Base-by-base conservation (phyloP, 2,797 vertebrate genomes). In the Falco columbarius region DNA sequence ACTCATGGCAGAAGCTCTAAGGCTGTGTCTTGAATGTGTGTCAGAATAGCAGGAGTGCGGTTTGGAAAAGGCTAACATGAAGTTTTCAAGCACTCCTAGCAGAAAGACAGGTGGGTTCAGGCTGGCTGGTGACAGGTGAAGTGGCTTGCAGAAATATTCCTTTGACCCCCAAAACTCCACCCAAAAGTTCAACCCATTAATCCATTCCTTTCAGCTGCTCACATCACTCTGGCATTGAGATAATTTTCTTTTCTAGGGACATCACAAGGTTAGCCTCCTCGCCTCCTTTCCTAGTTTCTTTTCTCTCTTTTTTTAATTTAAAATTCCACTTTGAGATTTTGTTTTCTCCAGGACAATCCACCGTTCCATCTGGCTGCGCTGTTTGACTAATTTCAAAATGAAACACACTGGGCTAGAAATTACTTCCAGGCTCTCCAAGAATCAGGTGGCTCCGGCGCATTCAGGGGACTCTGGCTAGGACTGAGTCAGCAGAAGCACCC, bases 401-500 rank as follows among this genome's bases (percentile, higher is more conserved):
- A 90, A 94, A 54, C 42, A 84, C 9, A 24, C 52, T 49, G 63
- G 8, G 63, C 73, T 94, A 76, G 86, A 95, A 95, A 96, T 96
- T 3, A 91, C 51, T 97, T 96, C 92, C 94, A 93, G 95, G 86
- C 86, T 82, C 74, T 81, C 34, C 77, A 85, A 92, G 56, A 94
- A 67, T 89, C 86, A 94, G 79, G 82, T 93, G 92, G 56, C 47
- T 79, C 22, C 24, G 91, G 23, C 0, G 0, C 6, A 1, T 93
- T 90, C 40, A 59, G 77, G 71, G 83, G 74, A 93, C 65, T 80
- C 76, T 81, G 46, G 56, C 81, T 89, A 58, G 34, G 74, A 94
- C 59, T 92, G 84, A 97, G 67, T 95, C 94, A 96, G 88, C 92
- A 97, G 89, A 94, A 96, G 84, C 61, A 93, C 21, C 67, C 40